Conservation (phyloP, 2,888 invertebrate species). For the Nycteola revayana region DNA sequence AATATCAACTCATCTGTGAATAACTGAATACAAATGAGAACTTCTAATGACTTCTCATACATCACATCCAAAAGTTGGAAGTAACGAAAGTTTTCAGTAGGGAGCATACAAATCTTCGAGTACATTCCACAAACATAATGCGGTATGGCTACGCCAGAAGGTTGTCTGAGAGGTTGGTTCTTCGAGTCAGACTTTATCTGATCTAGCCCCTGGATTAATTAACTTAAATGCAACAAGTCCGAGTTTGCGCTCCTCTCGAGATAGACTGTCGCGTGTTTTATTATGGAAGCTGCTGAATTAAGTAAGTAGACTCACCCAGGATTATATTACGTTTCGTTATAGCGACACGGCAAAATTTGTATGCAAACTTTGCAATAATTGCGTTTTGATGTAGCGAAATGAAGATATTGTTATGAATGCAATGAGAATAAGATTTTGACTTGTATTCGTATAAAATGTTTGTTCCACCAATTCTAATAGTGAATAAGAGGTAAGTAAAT, state of each 20-base stretch:
- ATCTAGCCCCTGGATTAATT: conserved; percentile 73
- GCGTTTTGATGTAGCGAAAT: conserved; percentile 26
- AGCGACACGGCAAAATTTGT: conserved; percentile 23
- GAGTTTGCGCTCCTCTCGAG: conserved; percentile 74
- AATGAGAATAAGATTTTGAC: too few species aligned
- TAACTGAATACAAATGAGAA: conserved; percentile 10
- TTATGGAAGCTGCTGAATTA: conserved; percentile 71
- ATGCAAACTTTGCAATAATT: conserved; percentile 31
- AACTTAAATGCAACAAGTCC: conserved; percentile 80
- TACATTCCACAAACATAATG: conserved; percentile 36
- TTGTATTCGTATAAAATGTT: too few species aligned
- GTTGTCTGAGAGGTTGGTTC: conserved; percentile 45
- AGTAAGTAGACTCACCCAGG: conserved; percentile 51
- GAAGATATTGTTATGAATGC: too few species aligned
- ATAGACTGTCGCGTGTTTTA: conserved; percentile 71
- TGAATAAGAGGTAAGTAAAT: too few species aligned
- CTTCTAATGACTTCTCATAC: conserved; percentile 12
- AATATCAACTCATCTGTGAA: too few species aligned
- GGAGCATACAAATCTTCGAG: too few species aligned
- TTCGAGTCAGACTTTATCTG: conserved; percentile 65
- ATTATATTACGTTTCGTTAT: conserved; percentile 47
- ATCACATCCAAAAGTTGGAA: conserved; percentile 25
- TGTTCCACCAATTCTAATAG: too few species aligned
- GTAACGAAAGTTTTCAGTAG: conserved; percentile 23
- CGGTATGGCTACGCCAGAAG: conserved; percentile 23